These are phyloP conservation scores for Anguilla anguilla DNA, from an alignment of 2,797 vertebrate species.

Conservation along the genomic window DNA sequence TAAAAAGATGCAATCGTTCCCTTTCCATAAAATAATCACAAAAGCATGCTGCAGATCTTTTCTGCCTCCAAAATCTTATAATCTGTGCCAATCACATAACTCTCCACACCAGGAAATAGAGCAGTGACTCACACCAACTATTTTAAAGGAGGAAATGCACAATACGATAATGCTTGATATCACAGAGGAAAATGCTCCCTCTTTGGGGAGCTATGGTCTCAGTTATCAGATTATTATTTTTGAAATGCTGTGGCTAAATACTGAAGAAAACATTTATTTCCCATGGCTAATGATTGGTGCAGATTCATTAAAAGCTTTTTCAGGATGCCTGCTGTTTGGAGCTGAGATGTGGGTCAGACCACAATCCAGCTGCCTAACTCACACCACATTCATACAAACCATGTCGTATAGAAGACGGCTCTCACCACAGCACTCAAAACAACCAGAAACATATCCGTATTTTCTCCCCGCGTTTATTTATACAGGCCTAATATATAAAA, in stretches of 20 bases:
- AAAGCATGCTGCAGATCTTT: neutral
- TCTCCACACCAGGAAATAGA: neutral
- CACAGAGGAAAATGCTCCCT: neutral
- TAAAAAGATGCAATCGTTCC: neutral
- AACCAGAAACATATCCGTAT: neutral
- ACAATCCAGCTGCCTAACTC: neutral
- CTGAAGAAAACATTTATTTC: neutral
- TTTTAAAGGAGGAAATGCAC: neutral
- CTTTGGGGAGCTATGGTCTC: neutral
- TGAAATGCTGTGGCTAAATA: neutral
- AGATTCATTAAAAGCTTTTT: neutral
- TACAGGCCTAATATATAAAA: neutral
- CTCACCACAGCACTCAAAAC: neutral
- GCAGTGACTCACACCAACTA: neutral
- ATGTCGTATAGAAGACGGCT: neutral
- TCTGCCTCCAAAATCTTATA: neutral
- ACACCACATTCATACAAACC: neutral
- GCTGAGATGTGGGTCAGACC: neutral
- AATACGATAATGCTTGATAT: neutral
- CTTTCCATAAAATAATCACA: neutral
- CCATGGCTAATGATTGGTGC: neutral
- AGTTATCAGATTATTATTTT: conserved; percentile 14
- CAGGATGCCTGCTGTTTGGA: neutral
- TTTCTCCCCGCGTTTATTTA: neutral
- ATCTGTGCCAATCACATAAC: conserved; percentile 4